Evolutionary conservation across 1,140 invertebrate species (phyloP), one percentile per base, ranked within the genome.

Genomic region (Manduca sexta): DNA sequence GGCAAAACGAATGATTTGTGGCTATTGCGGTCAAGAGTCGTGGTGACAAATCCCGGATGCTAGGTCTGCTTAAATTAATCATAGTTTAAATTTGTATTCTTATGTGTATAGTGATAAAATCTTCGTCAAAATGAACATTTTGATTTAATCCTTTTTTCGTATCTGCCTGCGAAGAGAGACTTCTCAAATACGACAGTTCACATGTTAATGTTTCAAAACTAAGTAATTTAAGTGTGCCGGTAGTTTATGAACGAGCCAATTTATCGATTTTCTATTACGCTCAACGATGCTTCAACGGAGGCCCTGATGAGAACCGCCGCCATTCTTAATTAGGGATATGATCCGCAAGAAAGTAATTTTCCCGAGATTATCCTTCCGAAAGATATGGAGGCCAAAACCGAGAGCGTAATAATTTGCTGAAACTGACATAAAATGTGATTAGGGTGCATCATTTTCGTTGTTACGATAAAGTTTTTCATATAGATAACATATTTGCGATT

Each of bases 271-370:
- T 31, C 49, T 52, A 57, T 57, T 49, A 57, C 17, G 35, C 44
- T 17, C 38, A 39, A 31, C 48, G 45, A 48, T 51, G 53, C 57
- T 58, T 43, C 56, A 50, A 58, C 46, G 69, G 40, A 37, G 63
- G 57, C 45, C 45, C 41, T 62, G 64, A 67, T 59, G 60, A 69
- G 62, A 43, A 66, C 65, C 50, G 60, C 44, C 51, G 48, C 64
- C 56, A 52, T 58, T 61, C 66, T 70, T 81, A 81, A 81, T 81
- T 81, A 81, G 60, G 69, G 60, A 73, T 75, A 74, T 79, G 65
- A 77, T 72, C 69, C 65, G 56, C 68, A 70, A 69, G 69, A 72
- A 79, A 73, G 74, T 77, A 79, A 79, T 78, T 82, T 74, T 52
- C 65, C 55, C 51, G 45, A 58, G 64, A 72, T 74, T 64, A 79